These are phyloP conservation scores for Drosophila greeni DNA, from an alignment of 2,888 invertebrate species.

Conservation along the genomic window DNA sequence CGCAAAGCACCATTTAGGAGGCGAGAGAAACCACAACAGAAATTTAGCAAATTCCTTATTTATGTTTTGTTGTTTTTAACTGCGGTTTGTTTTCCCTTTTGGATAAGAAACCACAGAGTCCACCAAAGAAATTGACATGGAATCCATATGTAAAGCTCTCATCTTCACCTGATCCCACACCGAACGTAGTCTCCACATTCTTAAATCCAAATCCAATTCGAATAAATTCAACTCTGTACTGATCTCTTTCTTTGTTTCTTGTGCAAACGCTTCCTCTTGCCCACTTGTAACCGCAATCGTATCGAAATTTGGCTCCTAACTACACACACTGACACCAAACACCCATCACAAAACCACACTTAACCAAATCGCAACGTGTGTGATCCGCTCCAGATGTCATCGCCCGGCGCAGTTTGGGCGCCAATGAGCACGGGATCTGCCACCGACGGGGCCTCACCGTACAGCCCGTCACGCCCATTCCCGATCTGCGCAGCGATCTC, in stretches of 20 bases:
- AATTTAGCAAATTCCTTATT: constrained; percentile 19
- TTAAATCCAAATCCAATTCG: constrained; percentile 3
- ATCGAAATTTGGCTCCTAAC: constrained; percentile 54
- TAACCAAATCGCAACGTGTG: constrained; percentile 32
- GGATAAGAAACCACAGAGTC: constrained; percentile 10
- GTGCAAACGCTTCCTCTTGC: constrained; percentile 59
- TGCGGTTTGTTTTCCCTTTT: constrained; percentile 29
- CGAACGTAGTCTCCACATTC: constrained; percentile 22
- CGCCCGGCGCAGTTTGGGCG: constrained; percentile 77
- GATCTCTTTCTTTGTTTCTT: constrained; percentile 65
- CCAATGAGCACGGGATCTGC: constrained; percentile 92
- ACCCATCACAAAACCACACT: constrained; percentile 34
- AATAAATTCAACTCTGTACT: constrained; percentile 44
- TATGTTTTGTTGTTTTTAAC: constrained; percentile 23
- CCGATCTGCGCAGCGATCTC: constrained; percentile 86
- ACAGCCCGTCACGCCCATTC: constrained; percentile 90
- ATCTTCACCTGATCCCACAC: constrained; percentile 24
- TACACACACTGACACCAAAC: constrained; percentile 40
- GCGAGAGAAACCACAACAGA: constrained; percentile 21
- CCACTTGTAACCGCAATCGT: constrained; percentile 39
- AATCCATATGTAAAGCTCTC: constrained; percentile 28
- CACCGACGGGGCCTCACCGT: constrained; percentile 91
- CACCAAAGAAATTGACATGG: constrained; percentile 30
- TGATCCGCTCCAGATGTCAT: constrained; percentile 68
- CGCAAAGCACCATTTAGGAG: constrained; percentile 33